A percentile compares a stretch with the other conserved stretches of the same genome.
Evolutionary conservation across 2,113 vertebrate species (phyloP).

Genomic region (Centropristis striata): DNA sequence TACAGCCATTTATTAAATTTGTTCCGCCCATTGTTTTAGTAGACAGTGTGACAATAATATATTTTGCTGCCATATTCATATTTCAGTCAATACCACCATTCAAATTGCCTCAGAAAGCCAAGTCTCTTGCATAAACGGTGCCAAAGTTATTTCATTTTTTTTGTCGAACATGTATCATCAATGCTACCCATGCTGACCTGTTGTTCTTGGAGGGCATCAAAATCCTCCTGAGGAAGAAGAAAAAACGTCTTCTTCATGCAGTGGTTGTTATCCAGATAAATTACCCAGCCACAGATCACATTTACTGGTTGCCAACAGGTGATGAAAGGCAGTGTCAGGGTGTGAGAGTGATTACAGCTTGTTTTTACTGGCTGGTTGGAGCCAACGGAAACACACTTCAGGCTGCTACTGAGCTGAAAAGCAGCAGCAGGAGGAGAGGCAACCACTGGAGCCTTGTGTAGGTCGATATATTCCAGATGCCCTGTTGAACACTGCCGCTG

Average conservation of each 20-base stretch:
- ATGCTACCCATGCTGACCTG: neutral
- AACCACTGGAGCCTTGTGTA: constrained; percentile 14
- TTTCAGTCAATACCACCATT: too few relatives aligned
- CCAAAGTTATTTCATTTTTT: too few relatives aligned
- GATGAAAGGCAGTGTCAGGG: constrained; percentile 43
- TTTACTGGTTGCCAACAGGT: constrained; percentile 27
- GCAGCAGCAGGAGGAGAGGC: constrained; percentile 29
- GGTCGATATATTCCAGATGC: constrained; percentile 52
- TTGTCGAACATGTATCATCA: too few relatives aligned
- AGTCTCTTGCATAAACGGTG: too few relatives aligned
- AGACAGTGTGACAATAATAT: too few relatives aligned
- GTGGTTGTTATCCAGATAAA: constrained; percentile 11
- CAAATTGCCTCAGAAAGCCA: too few relatives aligned
- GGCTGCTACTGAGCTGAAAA: constrained; percentile 23
- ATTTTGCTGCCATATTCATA: too few relatives aligned
- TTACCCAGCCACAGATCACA: constrained; percentile 8
- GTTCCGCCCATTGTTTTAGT: too few relatives aligned
- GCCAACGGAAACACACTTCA: constrained; percentile 43
- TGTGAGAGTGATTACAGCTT: constrained; percentile 48
- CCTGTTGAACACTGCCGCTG: constrained; percentile 10
- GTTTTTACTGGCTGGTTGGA: constrained; percentile 31
- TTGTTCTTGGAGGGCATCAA: constrained; percentile 14
- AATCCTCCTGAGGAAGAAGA: neutral
- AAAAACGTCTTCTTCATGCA: neutral
- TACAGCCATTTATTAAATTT: too few relatives aligned